Conservation (phyloP, 1,140 invertebrate genomes). For the Luehdorfia chinensis region DNA sequence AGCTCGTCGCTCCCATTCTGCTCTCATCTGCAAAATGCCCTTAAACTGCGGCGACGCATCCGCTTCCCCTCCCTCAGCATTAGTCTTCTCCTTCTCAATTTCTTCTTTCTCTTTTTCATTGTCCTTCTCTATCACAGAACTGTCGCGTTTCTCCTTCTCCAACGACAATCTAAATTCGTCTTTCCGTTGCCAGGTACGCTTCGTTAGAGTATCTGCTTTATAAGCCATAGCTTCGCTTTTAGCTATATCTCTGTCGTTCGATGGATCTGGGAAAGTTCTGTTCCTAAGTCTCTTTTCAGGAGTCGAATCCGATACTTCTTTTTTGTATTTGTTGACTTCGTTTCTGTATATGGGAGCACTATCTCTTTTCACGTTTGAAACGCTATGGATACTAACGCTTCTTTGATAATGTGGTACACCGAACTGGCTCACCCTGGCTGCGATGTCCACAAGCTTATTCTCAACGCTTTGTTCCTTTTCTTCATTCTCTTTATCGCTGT, state of each 20-base stretch:
- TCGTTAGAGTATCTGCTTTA: slow-evolving; percentile 67
- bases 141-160: slow-evolving; percentile 52
- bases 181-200: slow-evolving; percentile 63
- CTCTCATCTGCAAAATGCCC: slow-evolving; percentile 84
- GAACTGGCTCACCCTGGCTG: slow-evolving; percentile 62
- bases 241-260: slow-evolving; percentile 64
- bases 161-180: slow-evolving; percentile 52
- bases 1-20: slow-evolving; percentile 85
- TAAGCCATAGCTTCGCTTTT: slow-evolving; percentile 65
- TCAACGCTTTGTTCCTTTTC: slow-evolving; percentile 50
- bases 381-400: slow-evolving; percentile 64
- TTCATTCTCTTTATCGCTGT: slow-evolving; percentile 84
- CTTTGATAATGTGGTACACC: slow-evolving; percentile 62
- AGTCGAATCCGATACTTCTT: slow-evolving; percentile 73
- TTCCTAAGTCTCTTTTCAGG: slow-evolving; percentile 72
- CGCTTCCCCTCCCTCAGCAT: slow-evolving; percentile 44
- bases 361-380: slow-evolving; percentile 56
- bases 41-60: slow-evolving; percentile 79
- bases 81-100: slow-evolving; percentile 46
- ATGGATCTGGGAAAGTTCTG: slow-evolving; percentile 71
- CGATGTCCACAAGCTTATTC: slow-evolving; percentile 68
- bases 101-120: slow-evolving; percentile 46
- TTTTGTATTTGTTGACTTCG: slow-evolving; percentile 70
- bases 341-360: slow-evolving; percentile 55
- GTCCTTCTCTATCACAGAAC: slow-evolving; percentile 69